A percentile compares a stretch with the other conserved stretches of the same genome.
These are phyloP conservation scores for Nasonia longicornis DNA, from an alignment of 1,140 invertebrate species.

Conservation along the genomic window DNA sequence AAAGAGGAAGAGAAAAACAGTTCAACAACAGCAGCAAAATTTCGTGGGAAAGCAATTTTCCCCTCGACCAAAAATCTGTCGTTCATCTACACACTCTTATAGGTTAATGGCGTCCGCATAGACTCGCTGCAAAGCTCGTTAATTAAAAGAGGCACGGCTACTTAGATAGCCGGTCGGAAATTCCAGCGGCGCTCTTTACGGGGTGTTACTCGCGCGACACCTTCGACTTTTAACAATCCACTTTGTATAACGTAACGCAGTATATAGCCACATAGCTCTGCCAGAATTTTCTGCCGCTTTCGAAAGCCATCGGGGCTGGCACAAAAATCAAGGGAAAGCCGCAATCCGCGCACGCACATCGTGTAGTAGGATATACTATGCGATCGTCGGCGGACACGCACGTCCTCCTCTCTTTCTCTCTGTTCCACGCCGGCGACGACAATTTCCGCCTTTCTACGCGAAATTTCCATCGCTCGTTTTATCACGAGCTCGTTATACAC, in stretches of 20 bases:
- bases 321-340: not conserved
- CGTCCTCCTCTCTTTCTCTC: not conserved
- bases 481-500: conserved; percentile 14
- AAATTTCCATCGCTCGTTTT: conserved; percentile 32
- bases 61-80: not conserved
- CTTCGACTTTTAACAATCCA: too few species aligned
- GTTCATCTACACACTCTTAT: not conserved
- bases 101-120: not conserved
- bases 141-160: conserved; percentile 17
- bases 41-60: not conserved
- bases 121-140: not conserved
- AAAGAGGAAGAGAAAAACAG: too few species aligned
- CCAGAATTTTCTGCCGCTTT: too few species aligned
- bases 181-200: not conserved
- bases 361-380: not conserved
- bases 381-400: conserved; percentile 5
- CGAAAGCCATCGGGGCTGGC: not conserved
- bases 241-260: too few species aligned
- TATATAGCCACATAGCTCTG: too few species aligned
- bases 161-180: not conserved
- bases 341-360: not conserved
- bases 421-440: not conserved
- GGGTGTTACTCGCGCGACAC: conserved; percentile 3
- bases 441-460: conserved; percentile 37
- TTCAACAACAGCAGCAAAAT: not conserved